Percentiles rank a stretch among this genome's conserved stretches.
phyloP scores from a whole-genome alignment of 2,113 vertebrate species.

The Boleophthalmus pectinirostris region DNA sequence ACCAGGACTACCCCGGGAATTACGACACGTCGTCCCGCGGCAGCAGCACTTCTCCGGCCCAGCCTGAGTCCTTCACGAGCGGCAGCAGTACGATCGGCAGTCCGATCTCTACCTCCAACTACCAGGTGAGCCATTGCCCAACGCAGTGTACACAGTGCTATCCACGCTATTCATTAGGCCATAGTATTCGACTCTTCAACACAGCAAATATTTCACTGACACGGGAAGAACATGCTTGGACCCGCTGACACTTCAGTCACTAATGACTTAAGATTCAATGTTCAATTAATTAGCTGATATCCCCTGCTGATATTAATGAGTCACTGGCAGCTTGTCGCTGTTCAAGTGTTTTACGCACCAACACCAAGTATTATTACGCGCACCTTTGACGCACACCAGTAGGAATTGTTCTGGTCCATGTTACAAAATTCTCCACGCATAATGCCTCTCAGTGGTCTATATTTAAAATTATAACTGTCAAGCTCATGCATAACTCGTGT shows the following conservation, averaged over 20 bases:
- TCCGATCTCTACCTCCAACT: slow-evolving; percentile 80
- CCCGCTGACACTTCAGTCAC: slow-evolving; percentile 30
- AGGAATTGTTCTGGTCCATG: neutral
- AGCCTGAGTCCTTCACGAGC: slow-evolving; percentile 89
- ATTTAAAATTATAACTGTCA: neutral
- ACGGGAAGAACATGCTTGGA: slow-evolving; percentile 7
- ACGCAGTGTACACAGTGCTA: neutral
- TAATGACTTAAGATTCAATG: slow-evolving; percentile 28
- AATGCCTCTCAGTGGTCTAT: neutral
- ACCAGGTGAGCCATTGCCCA: slow-evolving; percentile 83
- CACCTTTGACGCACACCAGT: neutral
- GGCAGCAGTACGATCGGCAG: slow-evolving; percentile 82
- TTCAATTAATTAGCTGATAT: slow-evolving; percentile 21
- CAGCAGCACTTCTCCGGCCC: slow-evolving; percentile 93
- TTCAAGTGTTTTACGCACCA: slow-evolving; percentile 2
- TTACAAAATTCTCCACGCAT: neutral
- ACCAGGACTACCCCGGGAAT: slow-evolving; percentile 96
- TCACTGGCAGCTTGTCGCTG: neutral
- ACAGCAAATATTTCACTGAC: neutral
- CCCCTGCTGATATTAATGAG: neutral
- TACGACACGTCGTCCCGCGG: slow-evolving; percentile 98
- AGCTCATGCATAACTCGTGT: neutral
- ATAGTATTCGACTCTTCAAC: neutral
- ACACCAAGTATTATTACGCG: neutral
- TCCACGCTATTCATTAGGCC: neutral